phyloP scores from a whole-genome alignment of 1,140 invertebrate species.

The Aphaenogaster rudis region DNA sequence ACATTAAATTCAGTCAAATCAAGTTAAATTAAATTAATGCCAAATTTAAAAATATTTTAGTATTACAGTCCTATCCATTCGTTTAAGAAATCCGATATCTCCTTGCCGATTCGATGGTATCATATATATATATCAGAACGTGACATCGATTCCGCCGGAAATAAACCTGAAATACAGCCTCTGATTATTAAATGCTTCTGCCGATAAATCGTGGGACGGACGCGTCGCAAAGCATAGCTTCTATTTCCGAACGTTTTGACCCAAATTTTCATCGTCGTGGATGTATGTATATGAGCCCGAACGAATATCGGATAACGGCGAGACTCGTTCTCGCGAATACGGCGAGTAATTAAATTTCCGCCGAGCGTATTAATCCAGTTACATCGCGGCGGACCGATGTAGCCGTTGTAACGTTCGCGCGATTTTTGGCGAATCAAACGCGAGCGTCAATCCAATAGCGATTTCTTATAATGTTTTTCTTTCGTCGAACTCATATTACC shows the following conservation, averaged over 20 bases:
- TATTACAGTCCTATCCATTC: neutral
- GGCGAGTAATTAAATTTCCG: slow-evolving; percentile 63
- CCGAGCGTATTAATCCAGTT: slow-evolving; percentile 39
- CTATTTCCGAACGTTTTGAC: slow-evolving; percentile 64
- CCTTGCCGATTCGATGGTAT: slow-evolving; percentile 28
- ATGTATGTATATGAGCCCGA: slow-evolving; percentile 37
- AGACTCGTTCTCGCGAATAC: slow-evolving; percentile 31
- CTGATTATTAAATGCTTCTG: slow-evolving; percentile 58
- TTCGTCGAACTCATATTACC: neutral
- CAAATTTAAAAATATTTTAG: slow-evolving; percentile 34
- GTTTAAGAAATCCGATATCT: slow-evolving; percentile 55
- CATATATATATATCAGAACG: slow-evolving; percentile 5
- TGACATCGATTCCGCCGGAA: slow-evolving; percentile 51
- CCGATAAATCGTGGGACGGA: slow-evolving; percentile 54
- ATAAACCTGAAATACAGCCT: slow-evolving; percentile 58
- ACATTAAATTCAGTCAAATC: neutral
- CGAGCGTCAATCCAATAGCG: slow-evolving; percentile 29
- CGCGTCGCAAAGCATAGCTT: slow-evolving; percentile 34
- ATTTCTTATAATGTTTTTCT: slow-evolving; percentile 18
- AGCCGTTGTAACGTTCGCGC: slow-evolving; percentile 9
- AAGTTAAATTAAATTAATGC: slow-evolving; percentile 8
- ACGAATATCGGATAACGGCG: slow-evolving; percentile 50
- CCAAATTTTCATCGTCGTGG: slow-evolving; percentile 38
- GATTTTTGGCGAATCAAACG: slow-evolving; percentile 30
- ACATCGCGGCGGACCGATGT: slow-evolving; percentile 40